Evolutionary conservation across 2,797 vertebrate species (phyloP).

Genomic region (Eospalax fontanierii): DNA sequence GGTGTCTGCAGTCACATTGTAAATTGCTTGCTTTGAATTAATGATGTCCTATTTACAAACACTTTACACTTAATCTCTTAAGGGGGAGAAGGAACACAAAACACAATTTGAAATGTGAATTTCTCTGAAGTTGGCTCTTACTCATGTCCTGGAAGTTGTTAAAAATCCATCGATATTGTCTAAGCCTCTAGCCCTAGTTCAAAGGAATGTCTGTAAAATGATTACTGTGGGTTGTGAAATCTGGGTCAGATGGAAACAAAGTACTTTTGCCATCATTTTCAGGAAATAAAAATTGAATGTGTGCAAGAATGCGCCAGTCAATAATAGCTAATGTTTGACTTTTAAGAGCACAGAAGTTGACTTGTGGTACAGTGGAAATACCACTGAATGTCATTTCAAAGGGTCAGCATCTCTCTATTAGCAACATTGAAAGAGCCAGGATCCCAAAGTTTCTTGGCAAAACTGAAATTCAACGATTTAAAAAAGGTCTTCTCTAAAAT

Average conservation of each 20-base stretch:
- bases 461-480: no score
- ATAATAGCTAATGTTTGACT: no score
- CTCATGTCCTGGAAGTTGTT: not conserved
- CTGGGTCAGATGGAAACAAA: conserved; percentile 85
- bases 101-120: not conserved
- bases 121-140: not conserved
- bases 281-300: no score
- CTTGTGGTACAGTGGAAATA: no score
- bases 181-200: conserved; percentile 44
- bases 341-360: no score
- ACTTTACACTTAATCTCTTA: not conserved
- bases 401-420: no score
- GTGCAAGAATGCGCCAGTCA: no score
- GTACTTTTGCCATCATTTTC: conserved; percentile 72
- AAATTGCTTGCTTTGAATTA: conserved; percentile 45
- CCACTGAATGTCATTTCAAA: no score
- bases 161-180: conserved; percentile 28
- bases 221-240: conserved; percentile 86
- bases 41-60: conserved; percentile 36
- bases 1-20: not conserved
- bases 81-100: not conserved
- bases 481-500: no score
- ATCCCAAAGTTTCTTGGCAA: no score
- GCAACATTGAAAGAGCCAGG: no score
- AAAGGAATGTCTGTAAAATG: conserved; percentile 66